Percentiles rank a stretch among this genome's conserved stretches.
phyloP scores from a whole-genome alignment of 2,113 vertebrate genomes.

The Thomomys bottae region DNA sequence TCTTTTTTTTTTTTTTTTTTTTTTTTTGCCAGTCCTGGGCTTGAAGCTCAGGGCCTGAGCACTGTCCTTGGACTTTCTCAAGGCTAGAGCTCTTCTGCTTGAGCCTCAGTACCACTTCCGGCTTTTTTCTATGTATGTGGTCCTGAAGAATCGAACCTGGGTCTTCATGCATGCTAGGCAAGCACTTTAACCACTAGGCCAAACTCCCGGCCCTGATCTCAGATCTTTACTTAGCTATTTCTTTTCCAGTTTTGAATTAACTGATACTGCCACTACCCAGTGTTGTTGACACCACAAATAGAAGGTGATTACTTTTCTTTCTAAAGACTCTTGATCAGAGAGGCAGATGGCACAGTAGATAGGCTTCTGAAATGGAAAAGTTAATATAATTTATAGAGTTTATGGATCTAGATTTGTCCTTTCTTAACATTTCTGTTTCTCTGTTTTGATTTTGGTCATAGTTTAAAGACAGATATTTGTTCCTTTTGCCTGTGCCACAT shows the following conservation, averaged over 20 bases:
- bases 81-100: no score
- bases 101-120: no score
- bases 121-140: no score
- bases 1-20: no score
- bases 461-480: constrained; percentile 21
- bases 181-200: no score
- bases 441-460: constrained; percentile 28
- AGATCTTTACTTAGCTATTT: constrained; percentile 33
- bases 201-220: no score
- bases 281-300: background rate
- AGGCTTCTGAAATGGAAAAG: constrained; percentile 34
- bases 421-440: constrained; percentile 56
- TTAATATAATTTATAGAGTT: background rate
- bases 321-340: background rate
- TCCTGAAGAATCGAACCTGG: no score
- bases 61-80: no score
- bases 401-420: constrained; percentile 31
- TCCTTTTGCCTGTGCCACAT: constrained; percentile 8
- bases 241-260: constrained; percentile 8
- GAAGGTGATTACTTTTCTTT: constrained; percentile 34
- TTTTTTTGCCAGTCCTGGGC: no score
- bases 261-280: background rate
- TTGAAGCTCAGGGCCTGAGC: no score
- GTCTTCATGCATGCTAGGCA: no score
- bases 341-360: constrained; percentile 8